phyloP scores from a whole-genome alignment of 1,140 invertebrate genomes.

The Drosophila varians region DNA sequence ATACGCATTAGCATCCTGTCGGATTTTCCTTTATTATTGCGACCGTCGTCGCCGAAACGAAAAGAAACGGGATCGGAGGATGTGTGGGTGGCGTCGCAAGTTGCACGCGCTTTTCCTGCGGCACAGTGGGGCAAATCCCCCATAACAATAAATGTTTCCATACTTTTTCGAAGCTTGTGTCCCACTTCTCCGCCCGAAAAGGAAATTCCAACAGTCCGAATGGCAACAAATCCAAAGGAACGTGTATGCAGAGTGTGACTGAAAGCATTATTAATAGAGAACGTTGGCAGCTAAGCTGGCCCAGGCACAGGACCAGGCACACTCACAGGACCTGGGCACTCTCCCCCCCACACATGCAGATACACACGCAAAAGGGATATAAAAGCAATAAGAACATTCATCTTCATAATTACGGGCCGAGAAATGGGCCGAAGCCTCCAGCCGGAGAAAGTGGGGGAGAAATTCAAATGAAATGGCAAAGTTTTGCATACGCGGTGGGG shows the following conservation, averaged over 20 bases:
- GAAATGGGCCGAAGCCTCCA: slow-evolving; percentile 18
- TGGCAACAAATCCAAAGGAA: slow-evolving; percentile 72
- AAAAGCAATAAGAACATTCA: slow-evolving; percentile 81
- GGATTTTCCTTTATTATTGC: slow-evolving; percentile 80
- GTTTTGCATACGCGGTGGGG: slow-evolving; percentile 71
- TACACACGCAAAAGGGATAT: slow-evolving; percentile 60
- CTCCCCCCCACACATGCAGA: slow-evolving; percentile 14
- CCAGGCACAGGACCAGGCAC: slow-evolving; percentile 5
- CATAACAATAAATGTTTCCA: no score
- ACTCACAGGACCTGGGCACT: slow-evolving; percentile 26
- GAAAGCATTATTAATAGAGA: slow-evolving; percentile 81
- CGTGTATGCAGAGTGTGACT: slow-evolving; percentile 79
- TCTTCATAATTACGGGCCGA: slow-evolving; percentile 70
- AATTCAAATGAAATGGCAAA: slow-evolving; percentile 73
- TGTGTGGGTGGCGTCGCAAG: slow-evolving; percentile 41
- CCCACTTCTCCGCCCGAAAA: slow-evolving; percentile 33
- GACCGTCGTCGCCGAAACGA: slow-evolving; percentile 32
- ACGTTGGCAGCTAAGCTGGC: slow-evolving; percentile 52
- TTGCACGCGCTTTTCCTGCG: slow-evolving; percentile 34
- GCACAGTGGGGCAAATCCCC: slow-evolving; percentile 45
- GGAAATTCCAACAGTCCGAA: slow-evolving; percentile 48
- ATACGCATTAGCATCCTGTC: slow-evolving; percentile 81
- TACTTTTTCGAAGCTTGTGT: background rate
- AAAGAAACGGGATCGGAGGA: slow-evolving; percentile 11
- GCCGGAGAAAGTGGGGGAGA: slow-evolving; percentile 11